Evolutionary conservation across 1,140 invertebrate species (phyloP), one percentile per base, ranked within the genome.

Genomic region (Lordiphosa clarofinis): DNA sequence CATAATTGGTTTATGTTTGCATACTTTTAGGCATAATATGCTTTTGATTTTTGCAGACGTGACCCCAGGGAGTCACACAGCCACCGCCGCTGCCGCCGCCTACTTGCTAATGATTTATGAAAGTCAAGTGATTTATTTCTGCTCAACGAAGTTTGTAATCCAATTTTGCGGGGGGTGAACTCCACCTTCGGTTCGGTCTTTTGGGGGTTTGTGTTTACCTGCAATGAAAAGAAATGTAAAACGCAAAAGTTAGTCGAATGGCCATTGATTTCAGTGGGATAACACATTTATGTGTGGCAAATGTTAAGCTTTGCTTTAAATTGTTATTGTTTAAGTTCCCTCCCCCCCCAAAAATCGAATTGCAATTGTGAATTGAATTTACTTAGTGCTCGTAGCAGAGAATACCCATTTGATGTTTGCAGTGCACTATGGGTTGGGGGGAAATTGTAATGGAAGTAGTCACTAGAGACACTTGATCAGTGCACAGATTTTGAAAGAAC

Each of bases 51-150:
- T 36, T 68, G 50, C 67, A 71, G 68, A 71, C 68, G 66, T 71
- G 66, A 71, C 68, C 68, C 68, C 44, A 67, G 68, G 66, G 56
- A 53, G 15, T 36, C 24, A 35, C 13, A 33, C 43, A 33, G 42
- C 38, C 37, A n/a, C 12, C 19, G 15, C 19, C 28, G 31, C 46
- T 12, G 8, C 44, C n/a, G 21, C 35, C 4, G 13, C 55, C 37
- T 31, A 46, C 67, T 44, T 56, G 43, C 59, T 71, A 71, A 71
- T 71, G 68, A 71, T 71, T 71, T 71, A 71, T 71, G 68, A 71
- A 71, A 71, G 68, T 71, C 67, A 71, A 71, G 67, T 71, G 68
- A 71, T 71, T 71, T 71, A 71, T 71, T 71, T 57, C 68, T 71
- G 66, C 68, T 71, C 68, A 71, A 61, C 68, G 59, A 71, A 71